Evolutionary conservation across 2,888 invertebrate species (phyloP), one percentile per base, ranked within the genome.

Genomic region (Ctena decussata): DNA sequence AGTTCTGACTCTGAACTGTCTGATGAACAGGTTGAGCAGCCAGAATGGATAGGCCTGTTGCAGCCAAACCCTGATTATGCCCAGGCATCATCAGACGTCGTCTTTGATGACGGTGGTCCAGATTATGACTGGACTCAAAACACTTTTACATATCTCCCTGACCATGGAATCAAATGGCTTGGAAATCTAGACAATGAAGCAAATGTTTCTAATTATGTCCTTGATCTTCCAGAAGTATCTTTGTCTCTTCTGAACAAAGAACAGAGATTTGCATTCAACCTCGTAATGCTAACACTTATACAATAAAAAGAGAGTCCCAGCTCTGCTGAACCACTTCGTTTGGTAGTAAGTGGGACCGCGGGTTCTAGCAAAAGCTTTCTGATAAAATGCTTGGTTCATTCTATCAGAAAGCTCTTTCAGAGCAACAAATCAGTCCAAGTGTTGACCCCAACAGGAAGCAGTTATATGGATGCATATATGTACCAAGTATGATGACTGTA

Each of bases 391-490:
- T 39, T 89, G 11, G 82, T 90, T 6, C 75, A 82, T 73, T 76
- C 85, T 30, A 82, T 84, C 1, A 72, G 80, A 46, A 15, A 57
- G 8, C 15, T 81, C 53, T 90, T 87, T 73, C 41, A 78, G 1
- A 71, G 37, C 6, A 86, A 86, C 39, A 86, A 82, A 49, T 49
- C 79, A 57, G 87, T 85, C 6, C 91, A 90, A 76, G 87, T 90
- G 24, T 11, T 89, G 21, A 86, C 86, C 90, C 89, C 0, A 6
- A 90, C 88, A 46, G 90, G 89, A 1, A 90, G 81, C 69, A 91
- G 87, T 85, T n/a, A n/a, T n/a, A n/a, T n/a, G n/a, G n/a, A n/a
- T n/a, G n/a, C n/a, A n/a, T n/a, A n/a, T n/a, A n/a, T n/a, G n/a
- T n/a, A n/a, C n/a, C n/a, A n/a, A n/a, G n/a, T n/a, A n/a, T n/a